phyloP scores from a whole-genome alignment of 2,797 vertebrate species.

The Otolemur crassicaudatus region DNA sequence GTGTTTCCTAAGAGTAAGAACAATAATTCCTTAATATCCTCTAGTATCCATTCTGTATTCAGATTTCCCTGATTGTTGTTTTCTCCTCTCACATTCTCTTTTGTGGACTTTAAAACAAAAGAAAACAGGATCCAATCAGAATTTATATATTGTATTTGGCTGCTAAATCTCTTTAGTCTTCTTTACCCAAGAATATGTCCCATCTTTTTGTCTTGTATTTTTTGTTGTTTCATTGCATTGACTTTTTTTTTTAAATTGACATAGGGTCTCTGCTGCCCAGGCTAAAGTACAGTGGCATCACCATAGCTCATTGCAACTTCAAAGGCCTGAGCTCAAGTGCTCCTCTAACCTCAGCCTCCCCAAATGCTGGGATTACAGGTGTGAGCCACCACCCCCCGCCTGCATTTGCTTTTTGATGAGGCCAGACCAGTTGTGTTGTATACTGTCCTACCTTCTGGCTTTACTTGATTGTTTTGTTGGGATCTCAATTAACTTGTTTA shows the following conservation, averaged over 20 bases:
- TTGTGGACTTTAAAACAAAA: neutral
- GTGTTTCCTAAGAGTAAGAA: neutral
- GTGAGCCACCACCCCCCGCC: neutral
- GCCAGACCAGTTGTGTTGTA: neutral
- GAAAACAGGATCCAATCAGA: neutral
- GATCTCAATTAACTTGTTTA: neutral
- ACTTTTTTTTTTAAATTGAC: neutral
- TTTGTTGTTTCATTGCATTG: neutral
- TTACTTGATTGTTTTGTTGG: neutral
- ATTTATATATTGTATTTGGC: neutral
- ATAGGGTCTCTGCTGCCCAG: neutral
- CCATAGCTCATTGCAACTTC: neutral
- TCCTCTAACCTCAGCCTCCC: neutral
- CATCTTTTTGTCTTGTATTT: neutral
- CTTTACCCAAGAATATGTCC: neutral
- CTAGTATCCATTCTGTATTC: neutral
- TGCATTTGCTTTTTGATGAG: neutral
- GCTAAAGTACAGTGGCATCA: neutral
- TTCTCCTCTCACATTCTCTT: neutral
- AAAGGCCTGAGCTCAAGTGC: neutral
- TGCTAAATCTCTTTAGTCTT: neutral
- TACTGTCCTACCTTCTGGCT: neutral
- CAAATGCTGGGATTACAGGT: neutral
- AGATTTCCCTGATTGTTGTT: neutral
- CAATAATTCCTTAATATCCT: neutral